Evolutionary conservation across 2,888 invertebrate genomes (phyloP).

Genomic region (Acrobasis suavella): DNA sequence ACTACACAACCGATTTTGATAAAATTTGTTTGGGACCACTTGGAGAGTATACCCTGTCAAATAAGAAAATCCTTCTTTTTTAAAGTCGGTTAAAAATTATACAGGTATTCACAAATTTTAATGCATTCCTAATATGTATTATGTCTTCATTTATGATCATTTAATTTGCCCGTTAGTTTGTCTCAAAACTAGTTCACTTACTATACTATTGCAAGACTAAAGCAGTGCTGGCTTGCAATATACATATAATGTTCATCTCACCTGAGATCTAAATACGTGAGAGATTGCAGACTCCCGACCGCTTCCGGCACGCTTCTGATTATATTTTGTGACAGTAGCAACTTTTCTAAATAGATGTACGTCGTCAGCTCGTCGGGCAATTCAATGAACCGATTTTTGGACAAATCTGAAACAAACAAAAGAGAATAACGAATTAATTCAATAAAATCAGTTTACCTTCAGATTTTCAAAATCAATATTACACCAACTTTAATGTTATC

Average conservation of each 20-base stretch:
- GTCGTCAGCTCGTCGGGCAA: slow-evolving; percentile 94
- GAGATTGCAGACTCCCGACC: slow-evolving; percentile 90
- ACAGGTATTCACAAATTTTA: too few species aligned
- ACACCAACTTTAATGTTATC: too few species aligned
- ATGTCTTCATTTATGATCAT: too few species aligned
- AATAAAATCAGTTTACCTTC: too few species aligned
- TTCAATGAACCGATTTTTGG: slow-evolving; percentile 89
- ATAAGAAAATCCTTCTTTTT: too few species aligned
- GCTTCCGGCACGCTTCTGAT: slow-evolving; percentile 94
- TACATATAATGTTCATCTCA: slow-evolving; percentile 61
- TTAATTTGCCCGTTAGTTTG: too few species aligned
- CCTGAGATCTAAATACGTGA: slow-evolving; percentile 95
- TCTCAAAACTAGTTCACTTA: neutral
- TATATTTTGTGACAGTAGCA: slow-evolving; percentile 95
- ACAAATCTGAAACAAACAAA: slow-evolving; percentile 78
- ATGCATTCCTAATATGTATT: too few species aligned
- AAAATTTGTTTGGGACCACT: too few species aligned
- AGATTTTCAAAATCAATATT: too few species aligned
- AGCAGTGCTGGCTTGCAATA: neutral
- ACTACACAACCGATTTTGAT: too few species aligned
- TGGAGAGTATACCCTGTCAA: too few species aligned
- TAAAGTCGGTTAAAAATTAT: too few species aligned
- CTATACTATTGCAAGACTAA: neutral
- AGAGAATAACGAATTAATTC: slow-evolving; percentile 26
- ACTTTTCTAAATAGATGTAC: slow-evolving; percentile 93